Conservation (phyloP, 2,888 invertebrate species). For the Conistra vaccinii region DNA sequence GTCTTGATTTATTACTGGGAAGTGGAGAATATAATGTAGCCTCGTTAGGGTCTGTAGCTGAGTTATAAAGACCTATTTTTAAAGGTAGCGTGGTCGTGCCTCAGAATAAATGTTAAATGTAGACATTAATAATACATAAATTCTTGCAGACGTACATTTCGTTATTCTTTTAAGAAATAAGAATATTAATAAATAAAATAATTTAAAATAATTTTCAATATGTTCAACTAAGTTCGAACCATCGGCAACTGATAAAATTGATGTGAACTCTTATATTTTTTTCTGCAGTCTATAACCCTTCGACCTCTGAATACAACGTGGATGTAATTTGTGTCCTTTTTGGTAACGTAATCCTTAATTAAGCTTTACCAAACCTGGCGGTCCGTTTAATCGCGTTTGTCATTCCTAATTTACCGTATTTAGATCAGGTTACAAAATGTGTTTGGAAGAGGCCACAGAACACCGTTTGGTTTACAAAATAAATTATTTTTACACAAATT, state of each 20-base stretch:
- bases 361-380: conserved; percentile 71
- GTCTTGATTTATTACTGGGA: conserved; percentile 51
- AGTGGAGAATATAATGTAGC: conserved; percentile 44
- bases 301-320: conserved; percentile 62
- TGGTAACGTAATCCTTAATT: conserved; percentile 75
- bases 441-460: conserved; percentile 62
- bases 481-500: conserved; percentile 60
- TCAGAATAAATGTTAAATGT: conserved; percentile 25
- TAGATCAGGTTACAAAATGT: conserved; percentile 70
- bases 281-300: conserved; percentile 28
- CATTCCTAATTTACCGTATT: conserved; percentile 75
- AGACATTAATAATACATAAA: conserved; percentile 44
- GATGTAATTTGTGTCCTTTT: conserved; percentile 70
- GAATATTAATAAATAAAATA: conserved; percentile 30
- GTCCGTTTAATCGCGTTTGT: conserved; percentile 73
- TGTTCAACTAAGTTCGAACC: conserved; percentile 1
- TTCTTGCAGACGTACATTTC: conserved; percentile 27
- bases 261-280: conserved; percentile 10
- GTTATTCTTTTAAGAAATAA: conserved; percentile 12
- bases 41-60: conserved; percentile 33
- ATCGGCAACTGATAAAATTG: conserved; percentile 9
- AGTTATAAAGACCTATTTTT: conserved; percentile 26
- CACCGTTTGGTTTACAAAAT: conserved; percentile 59
- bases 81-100: conserved; percentile 18
- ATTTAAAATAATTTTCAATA: conserved; percentile 14